phyloP scores from a whole-genome alignment of 1,140 invertebrate genomes.

The Drosophila willistoni region DNA sequence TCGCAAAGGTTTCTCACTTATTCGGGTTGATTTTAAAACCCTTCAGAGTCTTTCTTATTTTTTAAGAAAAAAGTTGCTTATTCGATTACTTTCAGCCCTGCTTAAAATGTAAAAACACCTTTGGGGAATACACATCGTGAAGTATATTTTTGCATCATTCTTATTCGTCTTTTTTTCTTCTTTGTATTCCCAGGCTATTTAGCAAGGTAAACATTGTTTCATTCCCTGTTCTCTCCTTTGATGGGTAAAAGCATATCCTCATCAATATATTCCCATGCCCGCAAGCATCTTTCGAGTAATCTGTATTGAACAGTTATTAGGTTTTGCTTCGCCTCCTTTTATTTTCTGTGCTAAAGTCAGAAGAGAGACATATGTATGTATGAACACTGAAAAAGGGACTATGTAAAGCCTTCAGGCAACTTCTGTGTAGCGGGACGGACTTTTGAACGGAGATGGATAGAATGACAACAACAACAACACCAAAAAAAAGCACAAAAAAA shows the following conservation, averaged over 20 bases:
- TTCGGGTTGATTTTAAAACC: background rate
- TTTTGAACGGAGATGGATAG: background rate
- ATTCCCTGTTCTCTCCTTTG: constrained; percentile 6
- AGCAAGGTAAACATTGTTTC: constrained; percentile 48
- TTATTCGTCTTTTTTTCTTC: background rate
- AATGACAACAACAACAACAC: constrained; percentile 31
- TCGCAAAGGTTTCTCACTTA: no score
- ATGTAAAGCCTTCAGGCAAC: constrained; percentile 13
- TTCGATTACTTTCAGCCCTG: background rate
- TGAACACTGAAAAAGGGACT: constrained; percentile 45
- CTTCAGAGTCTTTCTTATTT: background rate
- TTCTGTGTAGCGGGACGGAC: constrained; percentile 4
- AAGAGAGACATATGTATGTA: constrained; percentile 10
- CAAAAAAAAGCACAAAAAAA: constrained; percentile 33
- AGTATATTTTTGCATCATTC: background rate
- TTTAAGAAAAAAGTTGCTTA: background rate
- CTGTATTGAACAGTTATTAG: constrained; percentile 76
- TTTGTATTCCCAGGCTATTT: constrained; percentile 12
- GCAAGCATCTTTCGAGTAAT: constrained; percentile 54
- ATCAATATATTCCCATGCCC: constrained; percentile 28
- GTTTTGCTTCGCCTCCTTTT: constrained; percentile 38
- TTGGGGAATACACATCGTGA: background rate
- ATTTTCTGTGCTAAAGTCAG: constrained; percentile 1
- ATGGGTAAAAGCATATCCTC: constrained; percentile 8
- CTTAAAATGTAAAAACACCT: constrained; percentile 7